phyloP scores from a whole-genome alignment of 2,888 invertebrate species.

The Beris morrisii region DNA sequence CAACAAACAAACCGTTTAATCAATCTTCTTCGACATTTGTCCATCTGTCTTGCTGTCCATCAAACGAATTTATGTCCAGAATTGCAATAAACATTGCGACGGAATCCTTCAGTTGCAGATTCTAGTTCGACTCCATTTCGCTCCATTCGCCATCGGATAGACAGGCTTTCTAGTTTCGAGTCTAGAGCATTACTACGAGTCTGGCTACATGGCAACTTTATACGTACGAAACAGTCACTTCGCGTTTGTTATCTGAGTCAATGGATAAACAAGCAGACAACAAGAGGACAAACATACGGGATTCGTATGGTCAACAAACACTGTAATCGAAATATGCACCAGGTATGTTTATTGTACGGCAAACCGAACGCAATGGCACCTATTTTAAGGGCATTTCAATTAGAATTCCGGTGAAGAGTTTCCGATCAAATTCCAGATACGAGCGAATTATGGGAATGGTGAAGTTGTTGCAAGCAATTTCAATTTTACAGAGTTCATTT shows the following conservation, averaged over 20 bases:
- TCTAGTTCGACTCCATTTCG: not conserved
- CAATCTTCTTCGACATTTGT: constrained; percentile 39
- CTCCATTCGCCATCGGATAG: constrained; percentile 2
- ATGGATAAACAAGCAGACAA: constrained; percentile 24
- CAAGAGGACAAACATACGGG: constrained; percentile 16
- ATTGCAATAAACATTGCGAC: constrained; percentile 18
- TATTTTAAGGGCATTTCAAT: constrained; percentile 13
- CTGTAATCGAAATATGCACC: constrained; percentile 26
- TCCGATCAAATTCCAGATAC: constrained; percentile 15
- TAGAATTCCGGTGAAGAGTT: constrained; percentile 18
- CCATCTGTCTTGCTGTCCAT: constrained; percentile 39
- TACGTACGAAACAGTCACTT: constrained; percentile 1
- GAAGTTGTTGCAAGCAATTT: constrained; percentile 13
- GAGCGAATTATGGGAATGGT: not conserved
- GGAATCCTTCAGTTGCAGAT: not conserved
- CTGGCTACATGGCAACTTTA: no score
- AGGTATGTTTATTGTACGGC: constrained; percentile 6
- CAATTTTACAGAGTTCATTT: constrained; percentile 17
- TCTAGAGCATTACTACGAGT: no score
- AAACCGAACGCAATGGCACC: constrained; percentile 6
- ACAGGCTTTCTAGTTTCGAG: not conserved
- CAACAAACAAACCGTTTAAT: constrained; percentile 32
- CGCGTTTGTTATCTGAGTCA: constrained; percentile 25
- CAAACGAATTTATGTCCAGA: constrained; percentile 36
- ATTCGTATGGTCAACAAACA: constrained; percentile 29